Evolutionary conservation across 1,140 invertebrate genomes (phyloP), one percentile per base, ranked within the genome.

Genomic region (Chelonus insularis): DNA sequence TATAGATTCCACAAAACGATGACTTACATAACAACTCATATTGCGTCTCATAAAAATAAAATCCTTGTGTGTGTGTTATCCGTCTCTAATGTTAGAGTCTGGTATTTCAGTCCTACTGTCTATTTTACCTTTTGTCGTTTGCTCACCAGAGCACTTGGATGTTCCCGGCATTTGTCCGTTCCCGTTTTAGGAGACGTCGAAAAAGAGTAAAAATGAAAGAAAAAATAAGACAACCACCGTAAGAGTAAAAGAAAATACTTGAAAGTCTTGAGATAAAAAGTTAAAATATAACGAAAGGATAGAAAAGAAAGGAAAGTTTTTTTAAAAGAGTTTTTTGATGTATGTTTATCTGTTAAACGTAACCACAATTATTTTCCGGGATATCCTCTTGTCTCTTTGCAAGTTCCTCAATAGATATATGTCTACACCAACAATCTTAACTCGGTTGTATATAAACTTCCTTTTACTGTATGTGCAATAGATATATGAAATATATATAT

Each of bases 341-440:
- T 48, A 29, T 51, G 47, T 59, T 29, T 41, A 59, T 59, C 45
- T 39, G 47, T 45, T 50, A 25, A 43, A 39, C 23, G n/a, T 36
- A 23, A 54, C 58, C 51, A 45, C 50, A 39, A 32, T 12, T 41
- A 48, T 37, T 48, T 60, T 60, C 58, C 58, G 50, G 58, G 39
- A 55, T 12, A 34, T 39, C 11, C 29, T 39, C 16, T 20, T 51
- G 23, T 18, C 32, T 36, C 20, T 43, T 32, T 14, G 32, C 16
- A 34, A 48, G 34, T 39, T 18, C 45, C 12, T 34, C 18, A 11
- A 34, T 45, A 36, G 29, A 58, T 45, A 58, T 29, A 57, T 20
- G 34, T 56, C n/a, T 39, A 11, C n/a, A n/a, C 36, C 14, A 12
- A 12, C 11, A 12, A 39, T 12, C 14, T 39, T 12, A 12, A 11